phyloP scores from a whole-genome alignment of 1,140 invertebrate genomes.

The Leptopilina boulardi region DNA sequence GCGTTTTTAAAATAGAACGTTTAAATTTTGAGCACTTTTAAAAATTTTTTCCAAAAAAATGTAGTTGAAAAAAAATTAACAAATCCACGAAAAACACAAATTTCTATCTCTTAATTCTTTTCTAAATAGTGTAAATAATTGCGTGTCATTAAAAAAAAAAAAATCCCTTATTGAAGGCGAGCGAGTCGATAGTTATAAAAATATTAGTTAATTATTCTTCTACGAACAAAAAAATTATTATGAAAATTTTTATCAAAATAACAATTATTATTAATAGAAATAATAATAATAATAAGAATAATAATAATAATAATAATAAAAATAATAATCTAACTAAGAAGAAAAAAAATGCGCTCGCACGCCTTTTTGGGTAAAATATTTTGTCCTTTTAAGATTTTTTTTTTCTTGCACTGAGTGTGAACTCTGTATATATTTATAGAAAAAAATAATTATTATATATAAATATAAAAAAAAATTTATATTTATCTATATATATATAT shows the following conservation, averaged over 20 bases:
- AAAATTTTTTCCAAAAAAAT: too few relatives aligned
- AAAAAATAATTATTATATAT: slow-evolving; percentile 27
- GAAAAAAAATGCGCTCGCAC: not conserved
- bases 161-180: slow-evolving; percentile 19
- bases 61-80: too few relatives aligned
- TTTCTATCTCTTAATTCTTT: not conserved
- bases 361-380: not conserved
- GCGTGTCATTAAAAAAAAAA: not conserved
- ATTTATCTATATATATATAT: slow-evolving; percentile 5
- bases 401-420: not conserved
- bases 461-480: slow-evolving; percentile 15
- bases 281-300: too few relatives aligned
- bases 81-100: slow-evolving; percentile 15
- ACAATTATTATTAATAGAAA: too few relatives aligned
- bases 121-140: slow-evolving; percentile 13
- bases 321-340: not conserved
- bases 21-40: too few relatives aligned
- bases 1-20: too few relatives aligned
- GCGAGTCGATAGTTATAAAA: slow-evolving; percentile 15
- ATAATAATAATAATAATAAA: too few relatives aligned
- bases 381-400: slow-evolving; percentile 3
- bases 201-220: slow-evolving; percentile 1
- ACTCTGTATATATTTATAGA: slow-evolving; percentile 13
- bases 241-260: too few relatives aligned
- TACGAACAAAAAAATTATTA: too few relatives aligned